Evolutionary conservation across 2,888 invertebrate genomes (phyloP), one percentile per base, ranked within the genome.

Genomic region (Deroplatys truncata): DNA sequence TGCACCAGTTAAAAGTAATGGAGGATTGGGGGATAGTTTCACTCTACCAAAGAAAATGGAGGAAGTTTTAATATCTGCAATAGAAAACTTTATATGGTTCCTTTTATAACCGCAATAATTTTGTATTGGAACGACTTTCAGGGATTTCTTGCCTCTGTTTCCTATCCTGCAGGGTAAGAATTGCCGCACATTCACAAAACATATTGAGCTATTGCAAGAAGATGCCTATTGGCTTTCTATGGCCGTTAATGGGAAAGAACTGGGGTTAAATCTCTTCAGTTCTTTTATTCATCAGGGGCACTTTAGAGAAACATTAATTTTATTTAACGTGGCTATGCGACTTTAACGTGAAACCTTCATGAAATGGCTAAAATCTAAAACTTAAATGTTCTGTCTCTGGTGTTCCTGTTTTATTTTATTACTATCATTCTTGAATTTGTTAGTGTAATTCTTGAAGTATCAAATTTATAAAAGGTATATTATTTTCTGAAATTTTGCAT

Each of bases 101-200:
- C 29, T 35, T 82, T 87, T 87, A 83, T 87, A 83, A 87, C 87
- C 87, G 87, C 87, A 87, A 87, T 72, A 72, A 72, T 87, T 87
- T 83, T 28, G 83, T 87, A 87, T 83, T 83, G 87, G 83, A 87
- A 87, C 25, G n/a, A 83, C 83, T 87, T 87, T 13, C 31, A 1
- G 9, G 82, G 25, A 20, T 43, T 72, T 72, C 56, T 72, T 72
- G 56, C 20, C 56, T 72, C 56, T 72, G 56, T 72, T 72, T 72
- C 56, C 56, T 72, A 72, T 72, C 56, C 20, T 20, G 16, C 56
- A 7, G 16, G 5, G 56, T 25, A 72, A 72, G 56, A 72, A 72
- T 72, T 72, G 56, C 56, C 56, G 56, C 25, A 72, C 56, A 20
- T 72, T 72, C 56, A 72, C 56, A 72, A 72, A 72, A 72, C 56